Percentiles rank a stretch among this genome's conserved stretches.
phyloP scores from a whole-genome alignment of 2,888 invertebrate species.

The Ichneumon xanthorius region DNA sequence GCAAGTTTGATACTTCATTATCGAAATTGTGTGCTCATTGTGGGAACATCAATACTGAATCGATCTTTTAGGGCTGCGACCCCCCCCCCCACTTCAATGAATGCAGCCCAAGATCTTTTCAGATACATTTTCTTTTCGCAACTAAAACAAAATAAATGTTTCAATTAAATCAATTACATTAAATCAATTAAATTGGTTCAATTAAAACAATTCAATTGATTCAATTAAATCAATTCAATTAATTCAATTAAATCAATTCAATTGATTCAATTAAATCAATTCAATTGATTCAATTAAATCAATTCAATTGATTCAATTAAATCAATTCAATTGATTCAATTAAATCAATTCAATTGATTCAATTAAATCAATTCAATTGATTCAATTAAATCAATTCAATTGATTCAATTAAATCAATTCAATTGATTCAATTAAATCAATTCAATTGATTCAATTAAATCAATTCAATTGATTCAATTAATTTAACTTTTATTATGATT shows the following conservation, averaged over 20 bases:
- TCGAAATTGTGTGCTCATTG: slow-evolving; percentile 84
- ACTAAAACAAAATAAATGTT: neutral
- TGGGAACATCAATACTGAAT: slow-evolving; percentile 82
- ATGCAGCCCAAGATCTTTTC: slow-evolving; percentile 69
- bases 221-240: neutral
- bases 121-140: slow-evolving; percentile 63
- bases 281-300: neutral
- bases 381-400: neutral
- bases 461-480: too few species aligned
- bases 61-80: slow-evolving; percentile 65
- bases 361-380: neutral
- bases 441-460: too few species aligned
- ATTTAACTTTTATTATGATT: too few species aligned
- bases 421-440: too few species aligned
- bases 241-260: neutral
- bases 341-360: neutral
- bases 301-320: neutral
- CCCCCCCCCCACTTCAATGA: neutral
- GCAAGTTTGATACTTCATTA: slow-evolving; percentile 79
- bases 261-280: too few species aligned
- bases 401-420: neutral
- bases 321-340: neutral
- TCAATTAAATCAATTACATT: neutral
- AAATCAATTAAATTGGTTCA: neutral
- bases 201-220: neutral